Evolutionary conservation across 1,140 invertebrate species (phyloP), one percentile per base, ranked within the genome.

Genomic region (Drosophila tsacasi): DNA sequence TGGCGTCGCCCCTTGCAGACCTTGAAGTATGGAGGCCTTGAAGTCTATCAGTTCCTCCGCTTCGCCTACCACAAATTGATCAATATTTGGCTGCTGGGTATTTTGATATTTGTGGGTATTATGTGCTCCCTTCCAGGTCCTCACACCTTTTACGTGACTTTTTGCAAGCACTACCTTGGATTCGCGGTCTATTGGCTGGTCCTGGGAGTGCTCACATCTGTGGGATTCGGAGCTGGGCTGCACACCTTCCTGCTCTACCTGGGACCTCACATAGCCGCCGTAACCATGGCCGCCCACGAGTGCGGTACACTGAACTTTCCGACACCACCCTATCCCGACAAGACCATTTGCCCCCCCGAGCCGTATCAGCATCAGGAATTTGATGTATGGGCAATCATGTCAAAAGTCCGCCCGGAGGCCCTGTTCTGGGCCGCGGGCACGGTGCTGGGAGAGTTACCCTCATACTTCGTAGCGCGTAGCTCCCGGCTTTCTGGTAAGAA

Each of bases 351-450:
- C 93, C 97, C 97, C 1, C 93, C 94, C 7, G 94, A 94, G 44
- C 92, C 95, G 12, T 95, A 95, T 81, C 91, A 93, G 0, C 87
- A 93, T 25, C 94, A 94, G 93, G 82, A 92, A 7, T 95, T 96
- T 55, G 94, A 95, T 23, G 95, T 95, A 81, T 98, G 94, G 95
- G 96, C 95, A 73, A 99, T 99, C 67, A 97, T 99, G 96, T 95
- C 96, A n/a, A 99, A 99, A 94, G 98, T 99, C 5, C 67, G 85
- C 17, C 93, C 98, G 25, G 99, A 99, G 94, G 97, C 98, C 0
- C 97, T 99, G 94, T 96, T 99, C 94, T 99, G 99, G 99, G 98
- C 99, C 30, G 96, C 97, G 52, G 99, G 99, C 8, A 99, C 99
- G 5, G 99, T 98, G 0, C 94, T 99, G 32, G 99, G 99, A 3